Conservation (phyloP, 2,888 invertebrate genomes). For the Schizotus pectinicornis region DNA sequence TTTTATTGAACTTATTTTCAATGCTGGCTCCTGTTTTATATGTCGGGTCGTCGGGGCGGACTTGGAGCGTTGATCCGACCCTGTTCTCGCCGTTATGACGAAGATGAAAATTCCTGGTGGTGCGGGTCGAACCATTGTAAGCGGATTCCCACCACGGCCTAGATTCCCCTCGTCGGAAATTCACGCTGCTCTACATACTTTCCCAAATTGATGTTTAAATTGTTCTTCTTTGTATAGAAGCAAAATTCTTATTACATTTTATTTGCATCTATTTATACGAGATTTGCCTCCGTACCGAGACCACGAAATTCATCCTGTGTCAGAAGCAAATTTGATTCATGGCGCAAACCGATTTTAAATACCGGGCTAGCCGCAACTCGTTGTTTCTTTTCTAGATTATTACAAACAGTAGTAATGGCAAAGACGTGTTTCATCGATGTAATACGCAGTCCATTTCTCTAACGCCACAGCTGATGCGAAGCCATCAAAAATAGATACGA, state of each 20-base stretch:
- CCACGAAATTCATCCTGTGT: conserved; percentile 7
- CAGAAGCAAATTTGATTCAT: conserved; percentile 2
- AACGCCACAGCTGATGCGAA: background rate
- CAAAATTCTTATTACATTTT: conserved; percentile 27
- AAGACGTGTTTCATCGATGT: conserved; percentile 1
- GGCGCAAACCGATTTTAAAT: background rate
- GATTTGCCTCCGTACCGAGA: conserved; percentile 8
- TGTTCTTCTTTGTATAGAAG: conserved; percentile 28
- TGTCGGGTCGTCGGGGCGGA: too few species aligned
- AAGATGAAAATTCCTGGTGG: conserved; percentile 19
- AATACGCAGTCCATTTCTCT: conserved; percentile 6
- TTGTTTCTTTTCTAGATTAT: too few species aligned
- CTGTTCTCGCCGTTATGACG: conserved; percentile 7
- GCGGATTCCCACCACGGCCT: conserved; percentile 1
- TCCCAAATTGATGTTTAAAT: conserved; percentile 32
- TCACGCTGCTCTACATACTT: conserved; percentile 33
- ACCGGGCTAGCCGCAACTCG: background rate
- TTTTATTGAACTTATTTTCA: too few species aligned
- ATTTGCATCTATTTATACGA: conserved; percentile 21
- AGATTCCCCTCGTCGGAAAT: conserved; percentile 24
- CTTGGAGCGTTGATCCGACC: background rate
- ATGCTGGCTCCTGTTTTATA: too few species aligned
- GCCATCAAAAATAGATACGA: conserved; percentile 9
- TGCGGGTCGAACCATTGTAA: conserved; percentile 1
- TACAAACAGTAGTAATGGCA: background rate